These are phyloP conservation scores for Exocentrus adspersus DNA, from an alignment of 2,888 invertebrate species.

Conservation along the genomic window DNA sequence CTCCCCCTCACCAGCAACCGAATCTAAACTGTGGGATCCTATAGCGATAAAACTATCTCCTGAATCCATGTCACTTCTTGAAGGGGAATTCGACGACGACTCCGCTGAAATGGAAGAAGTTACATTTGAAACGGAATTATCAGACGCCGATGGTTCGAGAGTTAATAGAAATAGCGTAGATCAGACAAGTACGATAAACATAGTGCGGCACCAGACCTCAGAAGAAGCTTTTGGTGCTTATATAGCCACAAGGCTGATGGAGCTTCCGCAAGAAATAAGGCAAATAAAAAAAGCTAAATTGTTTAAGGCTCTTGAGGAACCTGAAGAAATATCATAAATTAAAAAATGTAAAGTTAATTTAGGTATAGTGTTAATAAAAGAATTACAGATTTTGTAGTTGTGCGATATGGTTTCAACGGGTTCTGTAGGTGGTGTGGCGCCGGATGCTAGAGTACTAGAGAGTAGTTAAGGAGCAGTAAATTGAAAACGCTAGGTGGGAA, in stretches of 20 bases:
- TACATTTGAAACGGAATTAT: slow-evolving; percentile 13
- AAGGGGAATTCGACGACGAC: slow-evolving; percentile 25
- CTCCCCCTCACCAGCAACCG: background rate
- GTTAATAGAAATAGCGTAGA: slow-evolving; percentile 24
- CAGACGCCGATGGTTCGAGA: no score
- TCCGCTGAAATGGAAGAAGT: slow-evolving; percentile 27
- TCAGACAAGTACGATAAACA: slow-evolving; percentile 15
- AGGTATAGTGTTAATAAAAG: no score
- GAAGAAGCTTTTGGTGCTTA: slow-evolving; percentile 36
- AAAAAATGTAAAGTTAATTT: background rate
- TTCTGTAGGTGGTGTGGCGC: no score
- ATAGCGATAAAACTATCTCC: slow-evolving; percentile 19
- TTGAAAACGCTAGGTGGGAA: no score
- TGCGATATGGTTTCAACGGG: no score
- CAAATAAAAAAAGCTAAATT: slow-evolving; percentile 32
- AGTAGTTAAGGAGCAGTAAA: no score
- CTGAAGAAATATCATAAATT: slow-evolving; percentile 21
- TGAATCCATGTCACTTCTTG: slow-evolving; percentile 26
- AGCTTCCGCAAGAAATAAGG: slow-evolving; percentile 25
- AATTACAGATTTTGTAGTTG: no score
- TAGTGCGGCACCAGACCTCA: slow-evolving; percentile 27
- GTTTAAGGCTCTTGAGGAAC: slow-evolving; percentile 31
- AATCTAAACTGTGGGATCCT: slow-evolving; percentile 23
- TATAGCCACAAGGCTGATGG: slow-evolving; percentile 30
- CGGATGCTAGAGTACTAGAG: no score